phyloP scores from a whole-genome alignment of 2,888 invertebrate species.

The Aelia acuminata region DNA sequence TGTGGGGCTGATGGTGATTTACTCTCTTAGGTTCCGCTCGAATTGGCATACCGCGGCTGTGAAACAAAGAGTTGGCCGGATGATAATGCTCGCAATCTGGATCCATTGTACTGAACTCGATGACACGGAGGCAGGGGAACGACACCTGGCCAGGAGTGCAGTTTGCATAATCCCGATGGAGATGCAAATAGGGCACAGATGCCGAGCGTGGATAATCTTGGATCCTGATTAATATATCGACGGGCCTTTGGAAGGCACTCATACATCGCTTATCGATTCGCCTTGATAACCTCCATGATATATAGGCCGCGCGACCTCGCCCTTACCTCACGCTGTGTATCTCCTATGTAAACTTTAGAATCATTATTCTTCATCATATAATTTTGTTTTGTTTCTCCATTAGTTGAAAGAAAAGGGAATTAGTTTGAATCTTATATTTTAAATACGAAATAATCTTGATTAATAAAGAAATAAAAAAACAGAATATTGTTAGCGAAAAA shows the following conservation, averaged over 20 bases:
- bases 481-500: too few relatives aligned
- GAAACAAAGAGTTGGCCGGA: background rate
- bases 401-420: too few relatives aligned
- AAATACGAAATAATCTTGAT: too few relatives aligned
- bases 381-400: too few relatives aligned
- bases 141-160: conserved; percentile 33
- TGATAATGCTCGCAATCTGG: background rate
- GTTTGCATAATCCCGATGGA: conserved; percentile 40
- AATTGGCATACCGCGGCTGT: background rate
- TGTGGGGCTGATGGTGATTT: background rate
- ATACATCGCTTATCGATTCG: conserved; percentile 33
- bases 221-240: conserved; percentile 8
- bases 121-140: background rate
- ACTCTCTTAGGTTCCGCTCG: background rate
- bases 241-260: background rate
- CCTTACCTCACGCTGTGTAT: background rate
- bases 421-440: too few relatives aligned
- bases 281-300: conserved; percentile 13
- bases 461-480: too few relatives aligned
- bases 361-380: background rate
- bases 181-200: conserved; percentile 15
- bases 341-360: background rate
- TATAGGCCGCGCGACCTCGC: background rate
- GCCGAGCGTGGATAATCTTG: conserved; percentile 17
- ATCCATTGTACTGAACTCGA: background rate